These are phyloP conservation scores for Phyllostomus hastatus DNA, from an alignment of 2,113 vertebrate species.

Conservation along the genomic window DNA sequence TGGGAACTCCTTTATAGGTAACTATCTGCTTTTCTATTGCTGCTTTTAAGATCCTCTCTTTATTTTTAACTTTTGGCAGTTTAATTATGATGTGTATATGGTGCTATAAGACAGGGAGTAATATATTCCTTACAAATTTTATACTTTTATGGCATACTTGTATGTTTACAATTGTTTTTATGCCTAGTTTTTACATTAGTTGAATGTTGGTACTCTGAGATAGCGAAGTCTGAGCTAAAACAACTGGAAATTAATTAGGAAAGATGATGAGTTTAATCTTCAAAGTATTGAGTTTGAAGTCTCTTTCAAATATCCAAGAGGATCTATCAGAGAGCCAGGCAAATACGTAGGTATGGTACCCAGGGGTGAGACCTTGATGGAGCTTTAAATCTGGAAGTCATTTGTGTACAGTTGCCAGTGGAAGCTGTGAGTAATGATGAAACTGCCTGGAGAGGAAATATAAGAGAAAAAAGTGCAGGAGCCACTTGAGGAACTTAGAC, in stretches of 20 bases:
- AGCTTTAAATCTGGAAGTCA: not conserved
- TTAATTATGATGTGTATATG: too few relatives aligned
- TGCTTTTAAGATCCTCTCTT: too few relatives aligned
- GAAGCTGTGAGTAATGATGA: not conserved
- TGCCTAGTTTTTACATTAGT: not conserved
- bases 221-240: not conserved
- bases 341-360: not conserved
- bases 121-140: too few relatives aligned
- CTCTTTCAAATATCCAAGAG: not conserved
- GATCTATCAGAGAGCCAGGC: not conserved
- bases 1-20: too few relatives aligned
- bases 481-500: not conserved
- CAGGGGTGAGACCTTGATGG: not conserved
- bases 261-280: not conserved
- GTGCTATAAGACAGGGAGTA: too few relatives aligned
- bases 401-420: not conserved
- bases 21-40: too few relatives aligned
- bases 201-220: not conserved
- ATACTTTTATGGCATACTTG: too few relatives aligned
- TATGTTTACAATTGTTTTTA: too few relatives aligned
- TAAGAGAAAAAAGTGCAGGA: not conserved
- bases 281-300: not conserved
- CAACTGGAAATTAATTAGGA: not conserved
- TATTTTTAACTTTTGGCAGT: too few relatives aligned
- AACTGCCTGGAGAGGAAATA: not conserved